Conservation (phyloP, 2,888 invertebrate species). For the Agonopterix subpropinquella region DNA sequence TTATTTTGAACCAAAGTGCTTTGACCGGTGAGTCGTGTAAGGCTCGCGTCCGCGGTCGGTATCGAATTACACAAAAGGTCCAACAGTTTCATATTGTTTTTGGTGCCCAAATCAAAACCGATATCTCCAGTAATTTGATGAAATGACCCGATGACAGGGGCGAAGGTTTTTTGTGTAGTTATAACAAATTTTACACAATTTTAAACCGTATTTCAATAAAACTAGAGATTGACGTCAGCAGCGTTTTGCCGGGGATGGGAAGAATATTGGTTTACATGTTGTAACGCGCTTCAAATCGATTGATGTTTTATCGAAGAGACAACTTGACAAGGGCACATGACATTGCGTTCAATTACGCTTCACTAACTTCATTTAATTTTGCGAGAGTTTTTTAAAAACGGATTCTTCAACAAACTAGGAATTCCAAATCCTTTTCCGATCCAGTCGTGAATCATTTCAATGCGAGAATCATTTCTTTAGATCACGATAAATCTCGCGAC, state of each 20-base stretch:
- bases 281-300: constrained; percentile 44
- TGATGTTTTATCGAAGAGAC: constrained; percentile 47
- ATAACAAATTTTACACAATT: constrained; percentile 5
- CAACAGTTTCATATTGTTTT: constrained; percentile 53
- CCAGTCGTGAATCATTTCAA: constrained; percentile 19
- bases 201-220: constrained; percentile 33
- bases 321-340: constrained; percentile 48
- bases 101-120: constrained; percentile 58
- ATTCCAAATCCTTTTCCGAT: background rate
- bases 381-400: constrained; percentile 17
- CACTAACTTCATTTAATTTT: constrained; percentile 40
- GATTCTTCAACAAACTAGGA: background rate
- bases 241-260: constrained; percentile 13
- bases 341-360: constrained; percentile 48
- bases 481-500: constrained; percentile 2
- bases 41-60: constrained; percentile 47
- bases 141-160: constrained; percentile 55
- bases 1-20: constrained; percentile 36
- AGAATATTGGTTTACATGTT: constrained; percentile 57
- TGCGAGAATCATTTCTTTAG: constrained; percentile 22
- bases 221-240: constrained; percentile 11
- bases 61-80: constrained; percentile 67
- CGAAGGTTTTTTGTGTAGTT: constrained; percentile 21
- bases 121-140: constrained; percentile 61
- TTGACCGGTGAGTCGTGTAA: constrained; percentile 39